phyloP scores from a whole-genome alignment of 2,888 invertebrate genomes.

The Andrena bicolor region DNA sequence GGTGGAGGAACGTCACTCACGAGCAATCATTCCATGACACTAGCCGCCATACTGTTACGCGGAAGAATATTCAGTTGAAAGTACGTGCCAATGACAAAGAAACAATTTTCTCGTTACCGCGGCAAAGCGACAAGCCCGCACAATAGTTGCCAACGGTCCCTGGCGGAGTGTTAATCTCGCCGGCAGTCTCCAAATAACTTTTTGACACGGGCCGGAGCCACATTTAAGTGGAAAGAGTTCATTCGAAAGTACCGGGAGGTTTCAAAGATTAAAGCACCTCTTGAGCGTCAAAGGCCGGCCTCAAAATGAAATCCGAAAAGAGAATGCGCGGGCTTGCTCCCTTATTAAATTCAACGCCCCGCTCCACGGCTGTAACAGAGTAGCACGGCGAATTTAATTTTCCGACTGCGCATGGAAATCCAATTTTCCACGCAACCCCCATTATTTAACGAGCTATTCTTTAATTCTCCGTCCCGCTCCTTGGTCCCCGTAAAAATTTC shows the following conservation, averaged over 20 bases:
- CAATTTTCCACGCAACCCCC: constrained; percentile 49
- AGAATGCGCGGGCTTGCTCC: constrained; percentile 49
- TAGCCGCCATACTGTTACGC: too few species aligned
- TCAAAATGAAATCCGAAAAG: constrained; percentile 54
- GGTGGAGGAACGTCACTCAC: too few species aligned
- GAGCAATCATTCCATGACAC: too few species aligned
- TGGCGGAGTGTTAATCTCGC: constrained; percentile 21
- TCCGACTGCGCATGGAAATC: constrained; percentile 40
- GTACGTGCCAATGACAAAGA: neutral
- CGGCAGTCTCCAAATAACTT: constrained; percentile 13
- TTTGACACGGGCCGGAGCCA: constrained; percentile 14
- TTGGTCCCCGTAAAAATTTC: constrained; percentile 11
- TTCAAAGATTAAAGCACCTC: constrained; percentile 57
- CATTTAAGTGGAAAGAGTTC: constrained; percentile 46
- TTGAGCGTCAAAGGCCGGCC: constrained; percentile 47
- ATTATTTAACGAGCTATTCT: constrained; percentile 27
- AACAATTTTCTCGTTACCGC: neutral
- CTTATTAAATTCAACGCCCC: constrained; percentile 50
- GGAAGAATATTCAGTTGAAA: neutral
- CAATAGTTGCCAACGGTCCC: neutral
- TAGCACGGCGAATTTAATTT: constrained; percentile 52
- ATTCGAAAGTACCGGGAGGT: constrained; percentile 36
- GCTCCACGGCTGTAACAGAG: constrained; percentile 22
- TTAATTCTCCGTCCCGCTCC: constrained; percentile 3
- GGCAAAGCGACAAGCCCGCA: neutral